A percentile compares a stretch with the other conserved stretches of the same genome.
These are phyloP conservation scores for Margarornis squamiger DNA, from an alignment of 2,797 vertebrate species.

Conservation along the genomic window DNA sequence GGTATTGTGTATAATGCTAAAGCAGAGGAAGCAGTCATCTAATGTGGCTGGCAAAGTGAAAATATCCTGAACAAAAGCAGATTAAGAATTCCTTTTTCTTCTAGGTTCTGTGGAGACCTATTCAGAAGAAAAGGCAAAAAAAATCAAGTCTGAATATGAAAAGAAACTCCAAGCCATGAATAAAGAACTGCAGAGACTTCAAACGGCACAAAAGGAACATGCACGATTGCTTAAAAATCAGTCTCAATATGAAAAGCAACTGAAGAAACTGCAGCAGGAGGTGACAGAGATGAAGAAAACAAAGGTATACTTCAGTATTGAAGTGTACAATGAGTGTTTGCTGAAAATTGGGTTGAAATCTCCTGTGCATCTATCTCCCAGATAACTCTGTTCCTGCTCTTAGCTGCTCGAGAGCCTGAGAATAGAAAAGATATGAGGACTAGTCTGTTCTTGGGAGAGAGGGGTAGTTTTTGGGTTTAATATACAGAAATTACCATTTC, in stretches of 20 bases:
- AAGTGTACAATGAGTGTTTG: background rate
- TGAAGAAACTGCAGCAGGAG: constrained; percentile 94
- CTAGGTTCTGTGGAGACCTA: constrained; percentile 91
- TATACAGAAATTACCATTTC: background rate
- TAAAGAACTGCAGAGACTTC: constrained; percentile 94
- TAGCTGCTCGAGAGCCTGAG: background rate
- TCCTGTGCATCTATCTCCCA: background rate
- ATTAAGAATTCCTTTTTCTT: background rate
- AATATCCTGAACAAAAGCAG: background rate
- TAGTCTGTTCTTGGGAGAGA: background rate
- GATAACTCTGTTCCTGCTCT: background rate
- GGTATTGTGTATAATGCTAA: background rate
- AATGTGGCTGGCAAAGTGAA: background rate
- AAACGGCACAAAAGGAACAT: constrained; percentile 94
- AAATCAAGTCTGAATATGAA: constrained; percentile 91
- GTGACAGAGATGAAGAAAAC: constrained; percentile 98
- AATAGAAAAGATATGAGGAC: background rate
- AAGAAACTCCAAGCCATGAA: constrained; percentile 95
- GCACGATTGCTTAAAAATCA: constrained; percentile 95
- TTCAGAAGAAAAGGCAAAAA: constrained; percentile 96
- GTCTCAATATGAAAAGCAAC: constrained; percentile 95
- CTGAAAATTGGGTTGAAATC: background rate
- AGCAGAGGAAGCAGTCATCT: background rate
- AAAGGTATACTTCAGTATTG: constrained; percentile 77
- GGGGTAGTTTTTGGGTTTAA: background rate